Evolutionary conservation across 1,140 invertebrate genomes (phyloP).

Genomic region (Neodiprion lecontei): DNA sequence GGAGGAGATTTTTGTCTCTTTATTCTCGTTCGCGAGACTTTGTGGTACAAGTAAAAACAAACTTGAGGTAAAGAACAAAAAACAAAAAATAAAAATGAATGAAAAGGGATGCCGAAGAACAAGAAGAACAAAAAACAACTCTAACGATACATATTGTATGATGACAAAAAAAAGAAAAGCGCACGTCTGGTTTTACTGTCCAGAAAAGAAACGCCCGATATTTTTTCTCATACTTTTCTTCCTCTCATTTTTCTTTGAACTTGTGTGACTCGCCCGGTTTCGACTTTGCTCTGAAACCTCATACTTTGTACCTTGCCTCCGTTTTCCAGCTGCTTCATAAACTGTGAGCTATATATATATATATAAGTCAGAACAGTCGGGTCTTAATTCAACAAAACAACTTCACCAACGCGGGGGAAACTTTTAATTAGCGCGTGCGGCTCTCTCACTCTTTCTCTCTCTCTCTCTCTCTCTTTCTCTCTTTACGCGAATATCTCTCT

Average conservation of each 20-base stretch:
- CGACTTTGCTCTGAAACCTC: background rate
- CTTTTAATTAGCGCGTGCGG: background rate
- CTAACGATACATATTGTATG: too few relatives aligned
- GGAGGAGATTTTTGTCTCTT: background rate
- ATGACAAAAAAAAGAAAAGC: background rate
- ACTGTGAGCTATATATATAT: background rate
- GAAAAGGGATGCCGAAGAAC: too few relatives aligned
- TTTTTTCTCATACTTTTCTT: background rate
- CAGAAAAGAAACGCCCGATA: too few relatives aligned
- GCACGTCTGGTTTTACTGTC: too few relatives aligned
- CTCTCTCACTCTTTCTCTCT: background rate
- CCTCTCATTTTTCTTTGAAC: background rate
- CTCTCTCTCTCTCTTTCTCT: too few relatives aligned
- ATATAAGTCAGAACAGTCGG: background rate
- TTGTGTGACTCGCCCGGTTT: background rate
- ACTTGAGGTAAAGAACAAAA: constrained; percentile 4
- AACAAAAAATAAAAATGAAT: background rate
- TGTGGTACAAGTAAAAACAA: constrained; percentile 8
- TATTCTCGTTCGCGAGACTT: background rate
- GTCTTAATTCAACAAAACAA: background rate
- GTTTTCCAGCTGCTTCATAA: background rate
- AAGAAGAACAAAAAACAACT: too few relatives aligned
- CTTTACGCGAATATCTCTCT: background rate
- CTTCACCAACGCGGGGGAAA: background rate
- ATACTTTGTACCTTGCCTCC: too few relatives aligned